Base-by-base conservation (phyloP, 92 coral and sea anemone genomes). In the Umimayanthus chanpuru region DNA sequence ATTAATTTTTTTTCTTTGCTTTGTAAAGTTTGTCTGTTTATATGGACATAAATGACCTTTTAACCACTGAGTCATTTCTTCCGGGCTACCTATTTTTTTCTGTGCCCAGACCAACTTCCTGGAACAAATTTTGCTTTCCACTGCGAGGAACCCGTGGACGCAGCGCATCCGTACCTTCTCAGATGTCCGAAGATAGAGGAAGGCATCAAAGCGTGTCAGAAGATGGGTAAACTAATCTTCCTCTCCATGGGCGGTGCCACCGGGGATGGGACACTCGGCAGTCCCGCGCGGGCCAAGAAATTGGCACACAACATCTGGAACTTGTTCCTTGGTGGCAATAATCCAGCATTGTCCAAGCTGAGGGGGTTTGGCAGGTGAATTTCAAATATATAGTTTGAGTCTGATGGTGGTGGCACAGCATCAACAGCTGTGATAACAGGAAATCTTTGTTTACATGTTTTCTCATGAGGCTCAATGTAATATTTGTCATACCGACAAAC, bases 171-270 rank as follows among this genome's bases (percentile, higher is more conserved):
- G 47, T 93, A 89, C 87, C 94, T 93, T 6, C 91, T 93, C 8
- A 92, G 94, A 66, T 93, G 96, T 43, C 94, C 93, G 36, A 81
- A 92, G 61, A 93, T 93, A 79, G 96, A 92, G 81, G 81, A 89
- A 73, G 96, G 96, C 36, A 93, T 93, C 76, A 89, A 87, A 53
- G 94, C 86, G 85, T 93, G 96, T 47, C 96, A 93, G 88, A 88
- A 40, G n/a, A 84, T 43, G 44, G 96, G 96, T 85, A 93, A 93
- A 85, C 87, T 87, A 53, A 93, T 93, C 36, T 55, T 93, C 66
- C 91, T 93, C 94, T 93, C 96, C 16, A 93, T 93, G 56, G 96
- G 96, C 41, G 96, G 96, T 26, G 94, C 96, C 5, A 93, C 96
- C 1, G 96, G 94, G 14, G 96, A 93, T 77, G 96, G 96, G 0